Evolutionary conservation across 2,113 vertebrate genomes (phyloP).

Genomic region (Gracilinanus agilis): DNA sequence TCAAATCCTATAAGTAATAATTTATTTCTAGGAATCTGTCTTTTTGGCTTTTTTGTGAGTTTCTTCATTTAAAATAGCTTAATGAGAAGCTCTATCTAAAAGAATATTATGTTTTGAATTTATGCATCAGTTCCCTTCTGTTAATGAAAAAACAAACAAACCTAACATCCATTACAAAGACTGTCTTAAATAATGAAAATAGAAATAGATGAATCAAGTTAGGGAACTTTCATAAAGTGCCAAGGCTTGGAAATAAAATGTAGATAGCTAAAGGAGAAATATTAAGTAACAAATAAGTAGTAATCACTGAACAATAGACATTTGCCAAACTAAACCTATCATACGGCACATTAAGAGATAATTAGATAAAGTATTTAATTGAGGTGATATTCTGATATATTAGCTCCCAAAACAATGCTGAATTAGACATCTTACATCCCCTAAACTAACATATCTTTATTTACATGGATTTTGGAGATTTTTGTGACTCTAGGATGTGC

Average conservation of each 20-base stretch:
- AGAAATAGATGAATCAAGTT: constrained; percentile 52
- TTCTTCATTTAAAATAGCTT: background rate
- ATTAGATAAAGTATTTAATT: background rate
- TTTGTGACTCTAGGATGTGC: background rate
- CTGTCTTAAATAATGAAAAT: constrained; percentile 5
- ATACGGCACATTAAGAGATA: background rate
- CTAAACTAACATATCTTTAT: background rate
- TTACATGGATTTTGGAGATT: background rate
- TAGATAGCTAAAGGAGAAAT: constrained; percentile 19
- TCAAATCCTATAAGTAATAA: background rate
- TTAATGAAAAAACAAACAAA: background rate
- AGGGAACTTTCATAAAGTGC: constrained; percentile 55
- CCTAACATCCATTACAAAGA: background rate
- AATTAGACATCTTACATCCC: background rate
- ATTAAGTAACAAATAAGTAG: constrained; percentile 32
- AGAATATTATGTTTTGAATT: constrained; percentile 54
- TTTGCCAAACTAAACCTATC: constrained; percentile 39
- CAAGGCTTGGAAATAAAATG: constrained; percentile 58
- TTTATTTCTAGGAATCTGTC: background rate
- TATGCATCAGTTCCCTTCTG: constrained; percentile 44
- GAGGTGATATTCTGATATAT: background rate
- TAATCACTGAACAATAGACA: constrained; percentile 44
- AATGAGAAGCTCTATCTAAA: constrained; percentile 10
- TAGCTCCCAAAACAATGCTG: background rate
- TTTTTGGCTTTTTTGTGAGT: background rate